Percentiles rank a stretch among this genome's conserved stretches.
Conservation (phyloP, 2,113 vertebrate species). For the Microcebus lehilahytsara region DNA sequence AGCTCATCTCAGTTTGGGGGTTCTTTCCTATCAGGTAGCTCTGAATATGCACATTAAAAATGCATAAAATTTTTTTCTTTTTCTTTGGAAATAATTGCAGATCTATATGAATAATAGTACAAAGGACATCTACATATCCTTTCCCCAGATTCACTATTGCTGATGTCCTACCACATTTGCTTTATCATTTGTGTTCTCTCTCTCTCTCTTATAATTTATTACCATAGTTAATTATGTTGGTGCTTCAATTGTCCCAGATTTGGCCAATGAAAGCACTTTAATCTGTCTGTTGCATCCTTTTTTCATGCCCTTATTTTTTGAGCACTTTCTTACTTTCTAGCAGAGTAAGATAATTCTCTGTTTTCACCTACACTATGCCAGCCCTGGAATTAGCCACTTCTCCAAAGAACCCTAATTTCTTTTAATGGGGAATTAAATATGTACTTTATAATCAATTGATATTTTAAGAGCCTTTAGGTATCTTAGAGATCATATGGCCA, state of each 20-base stretch:
- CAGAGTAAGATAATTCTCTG: not conserved
- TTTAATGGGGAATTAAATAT: not conserved
- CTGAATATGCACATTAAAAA: not conserved
- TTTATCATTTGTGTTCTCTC: not conserved
- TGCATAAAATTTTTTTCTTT: not conserved
- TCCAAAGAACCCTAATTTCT: not conserved
- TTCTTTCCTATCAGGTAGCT: not conserved
- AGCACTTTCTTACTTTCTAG: not conserved
- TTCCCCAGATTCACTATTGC: not conserved
- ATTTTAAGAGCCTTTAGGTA: not conserved
- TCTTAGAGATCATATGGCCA: not conserved
- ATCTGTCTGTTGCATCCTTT: not conserved
- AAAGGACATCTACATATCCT: not conserved
- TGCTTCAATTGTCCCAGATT: not conserved
- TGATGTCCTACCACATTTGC: not conserved
- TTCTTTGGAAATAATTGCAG: not conserved
- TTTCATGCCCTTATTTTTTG: not conserved
- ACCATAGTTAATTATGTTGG: not conserved
- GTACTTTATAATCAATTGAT: not conserved
- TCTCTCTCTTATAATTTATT: not conserved
- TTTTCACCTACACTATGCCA: fast-evolving
- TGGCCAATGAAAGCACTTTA: not conserved
- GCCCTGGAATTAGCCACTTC: not conserved
- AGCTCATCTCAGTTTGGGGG: not conserved
- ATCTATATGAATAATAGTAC: not conserved